Evolutionary conservation across 2,113 vertebrate species (phyloP), one percentile per base, ranked within the genome.

Genomic region (Callipepla squamata): DNA sequence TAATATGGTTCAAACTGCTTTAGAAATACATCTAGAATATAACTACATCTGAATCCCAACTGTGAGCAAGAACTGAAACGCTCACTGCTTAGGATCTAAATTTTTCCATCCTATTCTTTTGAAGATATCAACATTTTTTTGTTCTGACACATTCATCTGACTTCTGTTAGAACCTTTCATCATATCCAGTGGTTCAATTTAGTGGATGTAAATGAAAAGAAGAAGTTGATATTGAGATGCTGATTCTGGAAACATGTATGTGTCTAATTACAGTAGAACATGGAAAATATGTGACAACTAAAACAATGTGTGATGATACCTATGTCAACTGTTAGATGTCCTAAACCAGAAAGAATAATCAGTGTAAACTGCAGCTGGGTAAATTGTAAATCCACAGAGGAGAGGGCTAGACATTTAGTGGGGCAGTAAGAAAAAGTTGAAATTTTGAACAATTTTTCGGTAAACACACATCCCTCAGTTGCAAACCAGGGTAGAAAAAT

Each of bases 401-500:
- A 82, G 32, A 80, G 25, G 11, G 28, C 77, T 93, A 36, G 78
- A 66, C n/a, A 8, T 92, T 81, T 87, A 87, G 32, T 63, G 63
- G 70, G 63, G 75, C 68, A 89, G 59, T 80, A 87, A 83, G 50
- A 87, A 89, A 93, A 93, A 70, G 59, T 3, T 58, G 36, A 44
- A 91, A 82, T 89, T 82, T 74, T 80, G 34, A 89, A 63, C 9
- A 69, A 9, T 84, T 82, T 14, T 87, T 81, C 44, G 26, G 63
- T 85, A 91, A 95, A 87, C 21, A 44, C 25, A 6, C 25, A 80
- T 70, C 55, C 47, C 22, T 68, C 0, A 2, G 26, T 83, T 89
- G 59, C 55, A 80, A 93, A 89, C 9, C 55, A 85, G 81, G 79
- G 74, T 55, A 80, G 0, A 3, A 89, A 93, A 95, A 90, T 80